These are phyloP conservation scores for Salvelinus sp. DNA, from an alignment of 2,113 vertebrate genomes.

Conservation along the genomic window DNA sequence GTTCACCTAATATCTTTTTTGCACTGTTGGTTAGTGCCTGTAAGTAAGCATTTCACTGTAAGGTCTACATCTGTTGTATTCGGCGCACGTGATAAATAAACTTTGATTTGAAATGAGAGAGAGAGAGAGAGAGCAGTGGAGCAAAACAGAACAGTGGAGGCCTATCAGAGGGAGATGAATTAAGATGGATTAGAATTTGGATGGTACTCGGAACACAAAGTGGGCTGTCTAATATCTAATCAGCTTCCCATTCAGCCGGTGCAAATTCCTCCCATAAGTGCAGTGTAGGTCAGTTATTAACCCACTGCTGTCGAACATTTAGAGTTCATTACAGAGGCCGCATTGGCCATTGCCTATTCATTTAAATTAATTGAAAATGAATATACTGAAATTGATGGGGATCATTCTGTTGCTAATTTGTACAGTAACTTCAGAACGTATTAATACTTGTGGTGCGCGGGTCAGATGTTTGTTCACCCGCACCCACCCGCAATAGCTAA, in stretches of 20 bases:
- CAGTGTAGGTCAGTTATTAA: conserved; percentile 32
- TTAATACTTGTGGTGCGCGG: no score
- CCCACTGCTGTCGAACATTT: conserved; percentile 37
- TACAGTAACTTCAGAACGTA: neutral
- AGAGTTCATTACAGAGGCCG: conserved; percentile 30
- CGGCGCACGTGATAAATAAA: no score
- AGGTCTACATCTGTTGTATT: no score
- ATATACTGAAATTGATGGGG: neutral
- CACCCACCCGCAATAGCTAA: no score
- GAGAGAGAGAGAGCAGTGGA: conserved; percentile 21
- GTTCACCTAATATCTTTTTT: no score
- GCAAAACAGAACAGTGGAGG: conserved; percentile 38
- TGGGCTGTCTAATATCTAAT: conserved; percentile 53
- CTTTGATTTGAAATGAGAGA: neutral
- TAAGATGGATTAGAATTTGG: conserved; percentile 53
- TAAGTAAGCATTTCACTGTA: no score
- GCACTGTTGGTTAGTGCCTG: no score
- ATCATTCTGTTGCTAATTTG: neutral
- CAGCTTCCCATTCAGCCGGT: conserved; percentile 42
- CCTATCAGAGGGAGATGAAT: conserved; percentile 44
- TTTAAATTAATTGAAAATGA: conserved; percentile 22
- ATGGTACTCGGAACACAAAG: conserved; percentile 58
- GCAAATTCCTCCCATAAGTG: conserved; percentile 42
- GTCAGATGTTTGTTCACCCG: no score
- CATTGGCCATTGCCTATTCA: conserved; percentile 6